phyloP scores from a whole-genome alignment of 1,140 invertebrate genomes.

The Arion vulgaris region DNA sequence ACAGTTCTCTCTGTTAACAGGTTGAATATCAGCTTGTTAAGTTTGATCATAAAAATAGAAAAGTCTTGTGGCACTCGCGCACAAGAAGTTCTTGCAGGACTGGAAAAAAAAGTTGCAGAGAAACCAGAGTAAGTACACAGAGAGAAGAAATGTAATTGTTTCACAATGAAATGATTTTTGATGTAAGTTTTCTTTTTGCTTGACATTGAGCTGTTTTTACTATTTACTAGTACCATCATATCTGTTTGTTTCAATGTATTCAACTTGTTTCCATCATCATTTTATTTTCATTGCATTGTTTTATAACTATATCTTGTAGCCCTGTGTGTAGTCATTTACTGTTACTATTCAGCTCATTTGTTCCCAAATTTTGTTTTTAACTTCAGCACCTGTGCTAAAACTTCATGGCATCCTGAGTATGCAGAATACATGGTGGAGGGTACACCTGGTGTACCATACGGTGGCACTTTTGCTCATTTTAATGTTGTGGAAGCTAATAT shows the following conservation, averaged over 20 bases:
- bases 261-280: too few relatives aligned
- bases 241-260: too few relatives aligned
- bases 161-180: too few relatives aligned
- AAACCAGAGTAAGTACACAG: conserved; percentile 28
- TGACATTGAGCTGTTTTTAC: too few relatives aligned
- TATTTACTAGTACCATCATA: too few relatives aligned
- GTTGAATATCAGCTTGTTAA: conserved; percentile 97
- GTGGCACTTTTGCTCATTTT: conserved; percentile 90
- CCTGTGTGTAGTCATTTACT: too few relatives aligned
- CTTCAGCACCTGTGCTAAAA: conserved; percentile 40
- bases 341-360: too few relatives aligned
- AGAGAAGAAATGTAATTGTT: too few relatives aligned
- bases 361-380: too few relatives aligned
- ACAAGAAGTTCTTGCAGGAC: conserved; percentile 82
- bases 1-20: conserved; percentile 52
- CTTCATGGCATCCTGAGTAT: conserved; percentile 95
- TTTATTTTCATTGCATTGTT: too few relatives aligned
- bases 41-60: conserved; percentile 91
- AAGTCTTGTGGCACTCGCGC: conserved; percentile 86
- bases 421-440: conserved; percentile 99
- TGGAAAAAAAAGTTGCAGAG: conserved; percentile 85
- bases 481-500: conserved; percentile 99
- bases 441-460: conserved; percentile 94
- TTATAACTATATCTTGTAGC: too few relatives aligned
- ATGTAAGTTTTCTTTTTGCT: too few relatives aligned